phyloP scores from a whole-genome alignment of 2,888 invertebrate genomes.

The Junonia oenone region DNA sequence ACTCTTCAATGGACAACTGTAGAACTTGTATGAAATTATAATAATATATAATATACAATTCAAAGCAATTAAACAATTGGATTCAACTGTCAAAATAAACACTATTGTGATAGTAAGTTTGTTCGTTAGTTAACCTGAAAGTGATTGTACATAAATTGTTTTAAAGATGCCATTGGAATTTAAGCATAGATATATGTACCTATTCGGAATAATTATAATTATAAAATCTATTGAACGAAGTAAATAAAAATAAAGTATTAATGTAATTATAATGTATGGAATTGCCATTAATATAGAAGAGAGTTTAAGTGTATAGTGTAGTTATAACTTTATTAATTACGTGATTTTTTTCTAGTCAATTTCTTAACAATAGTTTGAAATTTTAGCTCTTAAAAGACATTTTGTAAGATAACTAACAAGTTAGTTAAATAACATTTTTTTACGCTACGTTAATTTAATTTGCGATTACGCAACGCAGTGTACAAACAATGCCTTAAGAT shows the following conservation, averaged over 20 bases:
- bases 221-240: background rate
- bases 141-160: no score
- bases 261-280: background rate
- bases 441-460: background rate
- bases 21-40: no score
- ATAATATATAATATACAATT: no score
- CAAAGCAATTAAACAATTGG: no score
- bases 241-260: background rate
- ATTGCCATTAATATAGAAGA: background rate
- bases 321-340: background rate
- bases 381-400: background rate
- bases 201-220: no score
- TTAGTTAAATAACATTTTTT: background rate
- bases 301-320: background rate
- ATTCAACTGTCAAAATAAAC: no score
- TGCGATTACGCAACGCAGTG: background rate
- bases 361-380: background rate
- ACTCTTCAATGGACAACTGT: no score
- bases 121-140: no score
- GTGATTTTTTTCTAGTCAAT: background rate
- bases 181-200: no score
- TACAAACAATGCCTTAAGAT: background rate
- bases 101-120: no score
- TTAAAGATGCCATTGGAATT: no score
- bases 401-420: background rate